Base-by-base conservation (phyloP, 2,888 invertebrate species). In the Lypha dubia region DNA sequence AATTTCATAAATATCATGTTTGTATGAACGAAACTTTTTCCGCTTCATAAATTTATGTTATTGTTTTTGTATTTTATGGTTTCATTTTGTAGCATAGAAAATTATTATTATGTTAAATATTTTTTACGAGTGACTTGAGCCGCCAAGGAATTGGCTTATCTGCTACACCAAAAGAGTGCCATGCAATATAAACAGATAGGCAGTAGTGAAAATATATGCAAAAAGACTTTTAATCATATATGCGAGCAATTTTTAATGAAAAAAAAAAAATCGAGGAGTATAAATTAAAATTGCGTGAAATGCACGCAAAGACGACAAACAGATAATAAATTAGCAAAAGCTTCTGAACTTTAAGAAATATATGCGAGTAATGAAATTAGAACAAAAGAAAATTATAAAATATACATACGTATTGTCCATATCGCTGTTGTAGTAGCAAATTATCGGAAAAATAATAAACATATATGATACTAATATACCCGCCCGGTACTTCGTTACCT, bases 201-300 rank as follows among this genome's bases (percentile, higher is more conserved):
- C 73, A 28, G 15, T 8, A 60, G n/a, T 3, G 53, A 62, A 51
- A 44, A 60, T 5, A 46, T 46, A 32, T 1, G 11, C 38, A 62
- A 49, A 7, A 17, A 44, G 20, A 22, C 9, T 68, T 68, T 80
- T 68, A 68, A 38, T 74, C 60, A 68, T 68, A 53, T 32, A 53
- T 53, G 13, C 44, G 4, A 46, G 22, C 5, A 81, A 81, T 28
- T 75, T 81, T 75, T 56, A 81, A 80, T 67, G 60, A 53, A 68
- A 68, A 68, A 53, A 68, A 68, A 68, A 68, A 60, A 62, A 80
- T 68, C 28, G 24, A 15, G 6, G 24, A 11, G 51, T 38, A 74
- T 22, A 49, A 60, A 32, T 60, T 67, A 67, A 60, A 38, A 74
- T 46, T 20, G 46, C 38, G 73, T 28, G 38, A n/a, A 71, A 56